These are phyloP conservation scores for Apodemia hepburni DNA, from an alignment of 2,888 invertebrate genomes.

Conservation along the genomic window DNA sequence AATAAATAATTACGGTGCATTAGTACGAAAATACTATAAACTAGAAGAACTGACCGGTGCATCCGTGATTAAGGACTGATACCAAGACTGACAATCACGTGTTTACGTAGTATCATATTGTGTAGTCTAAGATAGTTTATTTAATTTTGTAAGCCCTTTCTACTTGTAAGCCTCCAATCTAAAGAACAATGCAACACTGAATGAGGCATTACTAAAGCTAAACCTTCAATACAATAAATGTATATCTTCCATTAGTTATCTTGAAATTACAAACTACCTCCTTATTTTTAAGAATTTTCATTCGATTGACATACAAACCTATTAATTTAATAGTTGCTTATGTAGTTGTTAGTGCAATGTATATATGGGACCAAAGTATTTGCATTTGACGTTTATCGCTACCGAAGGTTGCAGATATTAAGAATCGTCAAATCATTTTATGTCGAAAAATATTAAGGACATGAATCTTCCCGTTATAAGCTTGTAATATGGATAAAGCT, in stretches of 20 bases:
- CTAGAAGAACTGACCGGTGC: slow-evolving; percentile 58
- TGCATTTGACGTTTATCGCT: neutral
- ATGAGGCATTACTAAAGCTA: slow-evolving; percentile 41
- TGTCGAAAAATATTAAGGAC: neutral
- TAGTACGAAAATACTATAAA: slow-evolving; percentile 76
- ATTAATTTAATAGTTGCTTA: slow-evolving; percentile 6
- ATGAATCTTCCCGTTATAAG: slow-evolving; percentile 8
- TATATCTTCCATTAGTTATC: slow-evolving; percentile 35
- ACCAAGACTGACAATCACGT: slow-evolving; percentile 73
- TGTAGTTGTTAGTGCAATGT: slow-evolving; percentile 24
- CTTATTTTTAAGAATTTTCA: slow-evolving; percentile 62
- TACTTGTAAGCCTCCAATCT: slow-evolving; percentile 59
- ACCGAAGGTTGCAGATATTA: slow-evolving; percentile 10
- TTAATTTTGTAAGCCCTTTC: slow-evolving; percentile 51
- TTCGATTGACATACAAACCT: slow-evolving; percentile 37
- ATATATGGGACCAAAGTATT: slow-evolving; percentile 59
- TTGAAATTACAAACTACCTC: slow-evolving; percentile 78
- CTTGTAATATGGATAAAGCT: slow-evolving; percentile 40
- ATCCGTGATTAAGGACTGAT: slow-evolving; percentile 73
- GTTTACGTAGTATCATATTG: slow-evolving; percentile 60
- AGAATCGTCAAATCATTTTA: neutral
- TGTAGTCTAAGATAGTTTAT: slow-evolving; percentile 55
- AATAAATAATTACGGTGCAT: slow-evolving; percentile 56
- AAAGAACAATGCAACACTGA: slow-evolving; percentile 36
- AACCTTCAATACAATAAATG: neutral